Base-by-base conservation (phyloP, 2,888 invertebrate genomes). In the Strigamia transsilvanica region DNA sequence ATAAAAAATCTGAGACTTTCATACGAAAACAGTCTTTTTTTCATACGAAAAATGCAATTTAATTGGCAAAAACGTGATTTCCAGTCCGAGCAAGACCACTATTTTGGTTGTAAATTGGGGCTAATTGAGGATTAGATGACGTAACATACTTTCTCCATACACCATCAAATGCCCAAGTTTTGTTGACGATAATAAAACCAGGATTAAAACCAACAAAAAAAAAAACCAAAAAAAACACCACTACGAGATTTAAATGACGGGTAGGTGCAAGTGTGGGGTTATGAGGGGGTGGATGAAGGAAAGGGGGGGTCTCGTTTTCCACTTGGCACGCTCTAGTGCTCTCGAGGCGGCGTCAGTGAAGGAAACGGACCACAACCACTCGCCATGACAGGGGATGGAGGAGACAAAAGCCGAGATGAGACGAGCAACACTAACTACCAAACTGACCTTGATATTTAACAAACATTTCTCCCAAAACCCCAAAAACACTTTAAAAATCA, bases 281-380 rank as follows among this genome's bases (percentile, higher is more conserved):
- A 27, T 10, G n/a, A 27, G 73, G 42, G 79, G 38, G 38, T 32
- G 38, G 79, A 21, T 79, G n/a, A 79, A 18, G 79, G 79, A 79
- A 79, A 79, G 78, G 79, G 42, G 79, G 42, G 79, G 73, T 32
- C 73, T 73, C 73, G 73, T 73, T 73, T 73, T 73, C 73, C 73
- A 73, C 73, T 73, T 73, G 73, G 73, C 73, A 73, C 73, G 73
- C 73, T 73, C 73, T 73, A 73, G 73, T 73, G 73, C 73, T 73
- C 73, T 73, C 73, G 73, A 73, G 73, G 73, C 73, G 73, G 73
- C 73, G 73, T 73, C 73, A 73, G 73, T 73, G 73, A 73, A 73
- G 73, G 73, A 73, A 73, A 73, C 73, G 73, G 73, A 73, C 73
- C 73, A 73, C 73, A 73, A 73, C 73, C 73, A 73, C 73, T 73